Base-by-base conservation (phyloP, 2,113 vertebrate species). In the Corythornis cristatus region DNA sequence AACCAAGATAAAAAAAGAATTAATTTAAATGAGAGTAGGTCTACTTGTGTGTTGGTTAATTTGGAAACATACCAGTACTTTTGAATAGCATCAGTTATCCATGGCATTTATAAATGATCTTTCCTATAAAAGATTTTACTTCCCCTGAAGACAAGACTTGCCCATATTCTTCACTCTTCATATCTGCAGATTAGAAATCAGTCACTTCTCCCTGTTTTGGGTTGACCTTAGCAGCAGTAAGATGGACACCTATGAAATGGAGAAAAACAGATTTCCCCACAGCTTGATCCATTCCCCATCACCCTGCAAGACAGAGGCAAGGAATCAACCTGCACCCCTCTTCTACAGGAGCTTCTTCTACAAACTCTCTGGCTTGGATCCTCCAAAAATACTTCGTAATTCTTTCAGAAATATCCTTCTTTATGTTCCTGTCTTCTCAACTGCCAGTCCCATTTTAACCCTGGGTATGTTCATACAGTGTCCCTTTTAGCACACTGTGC, bases 51-150 rank as follows among this genome's bases (percentile, higher is more conserved):
- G 18, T n/a, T 76, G 14, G 86, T 67, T 96, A 80, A 95, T 90
- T 86, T 91, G 82, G 93, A 92, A 89, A 87, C 56, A 95, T 86
- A 94, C 31, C 82, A 74, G 51, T 83, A 56, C 64, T 88, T 93
- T 28, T 51, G 60, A 90, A 75, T n/a, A 83, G 71, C 60, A 83
- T 79, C 78, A 87, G 26, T 85, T 93, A 60, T 10, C 76, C 29
- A 31, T 9, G 28, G 20, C 72, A 83, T 75, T 87, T 80, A 65
- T 50, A 94, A 85, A 74, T 54, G 5, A 70, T 89, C 51, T 74
- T 89, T 66, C 43, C 85, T 67, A 21, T n/a, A 83, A 70, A 64
- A 86, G 33, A 50, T 28, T 81, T 92, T 48, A 45, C 28, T 93
- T 91, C 54, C 51, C 12, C 62, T 56, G 91, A 66, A 73, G 20